Conservation (phyloP, 2,888 invertebrate species). For the Drosophila nr. medialis region DNA sequence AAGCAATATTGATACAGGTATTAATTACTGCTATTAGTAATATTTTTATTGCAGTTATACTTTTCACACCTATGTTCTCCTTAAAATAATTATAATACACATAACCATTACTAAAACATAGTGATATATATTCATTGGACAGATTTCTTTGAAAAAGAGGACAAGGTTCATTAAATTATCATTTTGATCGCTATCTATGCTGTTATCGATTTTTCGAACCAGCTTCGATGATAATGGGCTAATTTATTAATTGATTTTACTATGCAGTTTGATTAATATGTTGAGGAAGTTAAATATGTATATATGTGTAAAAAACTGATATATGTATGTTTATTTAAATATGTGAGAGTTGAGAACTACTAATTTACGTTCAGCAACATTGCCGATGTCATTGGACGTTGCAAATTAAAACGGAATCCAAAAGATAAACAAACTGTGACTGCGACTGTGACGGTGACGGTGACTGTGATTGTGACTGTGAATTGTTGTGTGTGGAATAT, state of each 20-base stretch:
- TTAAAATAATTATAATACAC: not conserved
- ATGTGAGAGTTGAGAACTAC: conserved; percentile 5
- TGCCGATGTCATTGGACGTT: conserved; percentile 57
- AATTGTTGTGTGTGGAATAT: conserved; percentile 23
- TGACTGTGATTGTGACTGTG: not conserved
- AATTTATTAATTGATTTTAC: conserved; percentile 6
- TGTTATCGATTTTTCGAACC: conserved; percentile 1
- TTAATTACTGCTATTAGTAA: not conserved
- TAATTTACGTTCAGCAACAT: not conserved
- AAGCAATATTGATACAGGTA: not conserved
- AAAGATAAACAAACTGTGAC: conserved; percentile 35
- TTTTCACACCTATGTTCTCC: not conserved
- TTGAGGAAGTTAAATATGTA: conserved; percentile 62
- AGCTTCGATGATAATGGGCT: conserved; percentile 7
- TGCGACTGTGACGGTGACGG: no score
- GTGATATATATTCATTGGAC: not conserved
- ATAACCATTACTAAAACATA: not conserved
- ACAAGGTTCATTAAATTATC: conserved; percentile 3
- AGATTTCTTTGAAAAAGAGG: not conserved
- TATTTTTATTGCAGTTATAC: not conserved
- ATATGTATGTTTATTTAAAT: no score
- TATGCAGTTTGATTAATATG: conserved; percentile 55
- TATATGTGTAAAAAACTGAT: not conserved
- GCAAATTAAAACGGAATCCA: conserved; percentile 48
- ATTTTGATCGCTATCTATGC: not conserved